A percentile compares a stretch with the other conserved stretches of the same genome.
Conservation (phyloP, 2,888 invertebrate genomes). For the Monochamus alternatus region DNA sequence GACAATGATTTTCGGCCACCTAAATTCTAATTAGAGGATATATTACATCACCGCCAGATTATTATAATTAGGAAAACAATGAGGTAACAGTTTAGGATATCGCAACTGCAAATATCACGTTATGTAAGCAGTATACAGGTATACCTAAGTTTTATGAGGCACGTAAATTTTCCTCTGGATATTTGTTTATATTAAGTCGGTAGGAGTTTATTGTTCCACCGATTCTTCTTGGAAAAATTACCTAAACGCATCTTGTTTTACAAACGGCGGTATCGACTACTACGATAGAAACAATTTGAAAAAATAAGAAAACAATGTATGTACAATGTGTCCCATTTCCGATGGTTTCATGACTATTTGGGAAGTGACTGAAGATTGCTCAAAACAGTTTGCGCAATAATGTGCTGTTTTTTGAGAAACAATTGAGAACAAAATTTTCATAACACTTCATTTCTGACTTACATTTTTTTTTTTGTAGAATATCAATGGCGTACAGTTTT, state of each 20-base stretch:
- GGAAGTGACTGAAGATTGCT: too few relatives aligned
- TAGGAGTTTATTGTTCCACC: not conserved
- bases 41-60: conserved; percentile 27
- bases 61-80: conserved; percentile 28
- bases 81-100: conserved; percentile 26
- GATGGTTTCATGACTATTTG: too few relatives aligned
- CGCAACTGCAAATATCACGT: conserved; percentile 16
- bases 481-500: too few relatives aligned
- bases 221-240: not conserved
- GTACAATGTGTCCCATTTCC: too few relatives aligned
- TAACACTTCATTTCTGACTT: too few relatives aligned
- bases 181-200: conserved; percentile 4
- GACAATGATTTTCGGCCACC: conserved; percentile 17
- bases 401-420: too few relatives aligned
- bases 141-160: not conserved
- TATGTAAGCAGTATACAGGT: not conserved
- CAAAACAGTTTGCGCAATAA: too few relatives aligned
- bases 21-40: conserved; percentile 16
- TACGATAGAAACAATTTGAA: not conserved
- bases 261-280: not conserved
- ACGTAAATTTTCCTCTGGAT: conserved; percentile 6
- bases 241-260: too few relatives aligned
- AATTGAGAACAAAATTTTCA: too few relatives aligned
- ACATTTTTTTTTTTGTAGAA: too few relatives aligned
- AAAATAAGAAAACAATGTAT: too few relatives aligned